phyloP scores from a whole-genome alignment of 2,888 invertebrate species.

The Pristionchus japonicus region DNA sequence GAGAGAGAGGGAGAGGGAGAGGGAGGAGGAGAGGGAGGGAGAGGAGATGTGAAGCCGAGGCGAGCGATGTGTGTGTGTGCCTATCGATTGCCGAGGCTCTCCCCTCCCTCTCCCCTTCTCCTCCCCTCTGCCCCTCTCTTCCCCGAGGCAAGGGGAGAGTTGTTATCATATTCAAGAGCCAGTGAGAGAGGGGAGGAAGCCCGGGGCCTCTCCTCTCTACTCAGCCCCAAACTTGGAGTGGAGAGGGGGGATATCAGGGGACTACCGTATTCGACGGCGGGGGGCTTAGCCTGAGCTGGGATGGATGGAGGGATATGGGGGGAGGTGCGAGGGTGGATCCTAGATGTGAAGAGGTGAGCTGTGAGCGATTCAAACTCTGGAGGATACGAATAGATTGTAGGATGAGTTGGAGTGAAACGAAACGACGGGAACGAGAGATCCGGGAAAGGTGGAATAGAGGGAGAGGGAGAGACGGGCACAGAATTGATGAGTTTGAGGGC shows the following conservation, averaged over 20 bases:
- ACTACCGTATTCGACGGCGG: background rate
- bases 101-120: background rate
- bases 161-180: conserved; percentile 34
- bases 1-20: background rate
- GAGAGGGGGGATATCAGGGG: background rate
- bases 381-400: no score
- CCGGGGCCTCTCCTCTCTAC: background rate
- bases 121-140: background rate
- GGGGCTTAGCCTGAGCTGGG: background rate
- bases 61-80: background rate
- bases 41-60: background rate
- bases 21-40: background rate
- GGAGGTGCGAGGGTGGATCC: conserved; percentile 37
- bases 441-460: background rate
- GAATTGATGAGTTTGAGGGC: background rate
- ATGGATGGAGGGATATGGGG: conserved; percentile 30
- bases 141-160: conserved; percentile 25
- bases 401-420: background rate
- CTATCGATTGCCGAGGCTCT: conserved; percentile 24
- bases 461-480: background rate
- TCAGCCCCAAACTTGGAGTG: conserved; percentile 28
- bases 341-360: no score
- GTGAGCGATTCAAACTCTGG: no score
- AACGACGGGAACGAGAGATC: background rate
- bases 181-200: conserved; percentile 4